These are phyloP conservation scores for Hydrolagus affinis DNA, from an alignment of 2,113 vertebrate genomes.

Conservation along the genomic window DNA sequence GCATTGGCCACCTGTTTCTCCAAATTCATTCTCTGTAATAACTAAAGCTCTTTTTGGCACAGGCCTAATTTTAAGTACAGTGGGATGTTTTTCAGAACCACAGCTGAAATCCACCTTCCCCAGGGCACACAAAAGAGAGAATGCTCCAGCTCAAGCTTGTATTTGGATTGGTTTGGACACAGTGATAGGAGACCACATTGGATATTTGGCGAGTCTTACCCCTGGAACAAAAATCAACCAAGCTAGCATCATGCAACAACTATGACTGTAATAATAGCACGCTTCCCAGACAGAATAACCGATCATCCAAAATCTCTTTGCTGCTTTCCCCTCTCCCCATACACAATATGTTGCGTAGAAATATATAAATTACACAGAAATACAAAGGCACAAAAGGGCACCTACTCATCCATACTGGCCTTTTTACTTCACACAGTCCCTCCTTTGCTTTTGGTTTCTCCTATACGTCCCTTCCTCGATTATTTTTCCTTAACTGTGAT, in stretches of 20 bases:
- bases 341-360: no score
- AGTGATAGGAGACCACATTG: constrained; percentile 41
- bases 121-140: constrained; percentile 36
- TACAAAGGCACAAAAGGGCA: no score
- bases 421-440: no score
- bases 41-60: background rate
- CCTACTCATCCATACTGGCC: no score
- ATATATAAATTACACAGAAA: no score
- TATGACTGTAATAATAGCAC: background rate
- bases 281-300: background rate
- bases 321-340: no score
- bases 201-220: constrained; percentile 38
- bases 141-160: constrained; percentile 35
- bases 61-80: background rate
- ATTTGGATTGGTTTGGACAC: constrained; percentile 36
- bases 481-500: no score
- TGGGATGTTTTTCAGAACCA: constrained; percentile 36
- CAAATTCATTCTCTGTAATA: background rate
- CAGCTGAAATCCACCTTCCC: constrained; percentile 44
- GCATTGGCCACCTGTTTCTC: background rate
- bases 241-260: background rate
- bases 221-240: constrained; percentile 42
- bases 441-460: no score
- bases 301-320: background rate
- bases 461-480: no score